These are phyloP conservation scores for Sinocyclocheilus anophthalmus DNA, from an alignment of 2,113 vertebrate species.

Conservation along the genomic window DNA sequence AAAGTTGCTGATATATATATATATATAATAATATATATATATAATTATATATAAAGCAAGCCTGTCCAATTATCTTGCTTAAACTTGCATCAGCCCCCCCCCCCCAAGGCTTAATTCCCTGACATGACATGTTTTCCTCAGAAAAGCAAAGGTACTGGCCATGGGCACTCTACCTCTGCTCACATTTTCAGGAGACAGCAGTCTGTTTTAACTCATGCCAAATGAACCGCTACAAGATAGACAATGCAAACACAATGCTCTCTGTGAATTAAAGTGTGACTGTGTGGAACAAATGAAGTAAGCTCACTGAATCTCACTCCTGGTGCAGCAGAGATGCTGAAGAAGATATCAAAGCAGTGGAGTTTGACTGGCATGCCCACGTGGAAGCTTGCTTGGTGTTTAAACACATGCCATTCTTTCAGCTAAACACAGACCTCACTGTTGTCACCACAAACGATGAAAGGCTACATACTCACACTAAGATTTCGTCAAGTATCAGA, in stretches of 20 bases:
- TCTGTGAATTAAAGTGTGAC: not conserved
- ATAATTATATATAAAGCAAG: not conserved
- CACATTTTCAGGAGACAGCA: not conserved
- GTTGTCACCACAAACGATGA: constrained; percentile 14
- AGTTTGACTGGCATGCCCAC: constrained; percentile 3
- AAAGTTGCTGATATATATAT: no score
- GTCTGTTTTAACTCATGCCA: not conserved
- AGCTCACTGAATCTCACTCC: not conserved
- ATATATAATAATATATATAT: no score
- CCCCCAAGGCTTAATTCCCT: no score
- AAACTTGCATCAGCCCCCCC: not conserved
- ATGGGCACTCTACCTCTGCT: not conserved
- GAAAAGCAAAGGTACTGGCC: not conserved
- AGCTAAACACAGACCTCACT: not conserved
- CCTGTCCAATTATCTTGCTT: no score
- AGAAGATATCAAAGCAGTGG: constrained; percentile 20
- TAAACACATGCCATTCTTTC: constrained; percentile 9
- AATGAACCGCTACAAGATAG: not conserved
- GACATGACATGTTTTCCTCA: not conserved
- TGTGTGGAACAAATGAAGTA: not conserved
- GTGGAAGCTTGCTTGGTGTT: constrained; percentile 2
- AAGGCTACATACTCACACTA: not conserved
- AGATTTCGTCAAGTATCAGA: not conserved
- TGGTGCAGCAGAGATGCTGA: not conserved
- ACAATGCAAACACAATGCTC: not conserved